Evolutionary conservation across 92 coral and sea anemone species (phyloP).

Genomic region (Paramuricea clavata): DNA sequence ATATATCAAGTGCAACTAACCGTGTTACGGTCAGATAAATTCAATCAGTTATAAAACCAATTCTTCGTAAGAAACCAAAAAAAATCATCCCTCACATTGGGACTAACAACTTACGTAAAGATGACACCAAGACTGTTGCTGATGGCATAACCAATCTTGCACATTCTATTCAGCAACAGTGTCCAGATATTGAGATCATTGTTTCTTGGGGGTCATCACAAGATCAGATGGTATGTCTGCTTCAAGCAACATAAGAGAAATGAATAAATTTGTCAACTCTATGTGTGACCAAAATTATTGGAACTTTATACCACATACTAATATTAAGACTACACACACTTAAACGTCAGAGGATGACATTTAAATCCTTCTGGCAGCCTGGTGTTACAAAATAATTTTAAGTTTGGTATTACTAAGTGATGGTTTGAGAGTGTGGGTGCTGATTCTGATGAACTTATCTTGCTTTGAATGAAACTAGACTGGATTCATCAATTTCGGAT

Average conservation of each 20-base stretch:
- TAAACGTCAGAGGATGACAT: neutral
- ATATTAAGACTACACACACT: constrained; percentile 1
- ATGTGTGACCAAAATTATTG: neutral
- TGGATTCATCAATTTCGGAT: constrained; percentile 57
- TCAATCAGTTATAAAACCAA: constrained; percentile 56
- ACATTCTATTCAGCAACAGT: neutral
- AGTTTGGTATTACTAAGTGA: neutral
- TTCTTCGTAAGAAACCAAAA: constrained; percentile 67
- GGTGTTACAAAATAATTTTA: neutral
- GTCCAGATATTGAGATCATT: neutral
- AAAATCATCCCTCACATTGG: constrained; percentile 68
- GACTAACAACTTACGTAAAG: constrained; percentile 65
- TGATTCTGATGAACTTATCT: neutral
- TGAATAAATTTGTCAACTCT: neutral
- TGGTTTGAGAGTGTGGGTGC: neutral
- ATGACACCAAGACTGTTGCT: constrained; percentile 53
- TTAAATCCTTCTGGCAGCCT: neutral
- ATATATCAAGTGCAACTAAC: constrained; percentile 44
- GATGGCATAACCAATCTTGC: constrained; percentile 27
- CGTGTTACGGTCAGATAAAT: constrained; percentile 66
- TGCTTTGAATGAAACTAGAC: constrained; percentile 65
- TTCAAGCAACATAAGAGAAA: neutral
- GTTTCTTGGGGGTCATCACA: neutral
- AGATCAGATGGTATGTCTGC: constrained; percentile 20
- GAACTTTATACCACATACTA: neutral